A percentile compares a stretch with the other conserved stretches of the same genome.
Evolutionary conservation across 2,888 invertebrate genomes (phyloP).

Genomic region (Tenthredo notha): DNA sequence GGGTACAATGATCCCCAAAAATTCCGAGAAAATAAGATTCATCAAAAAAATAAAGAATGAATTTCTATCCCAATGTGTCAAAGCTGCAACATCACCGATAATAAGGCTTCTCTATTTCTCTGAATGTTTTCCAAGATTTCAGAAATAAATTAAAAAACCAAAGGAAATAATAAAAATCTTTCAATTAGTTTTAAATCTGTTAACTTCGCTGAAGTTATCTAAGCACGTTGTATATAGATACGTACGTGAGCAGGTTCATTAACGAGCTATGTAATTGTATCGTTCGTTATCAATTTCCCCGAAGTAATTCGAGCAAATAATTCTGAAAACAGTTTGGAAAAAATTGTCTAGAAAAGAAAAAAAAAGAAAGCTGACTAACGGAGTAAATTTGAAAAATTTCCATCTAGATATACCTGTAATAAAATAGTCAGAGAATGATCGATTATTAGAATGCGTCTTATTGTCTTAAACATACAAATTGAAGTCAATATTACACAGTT

Average conservation of each 20-base stretch:
- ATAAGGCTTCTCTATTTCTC: neutral
- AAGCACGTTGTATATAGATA: neutral
- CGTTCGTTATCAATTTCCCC: neutral
- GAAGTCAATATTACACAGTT: neutral
- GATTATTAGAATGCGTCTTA: neutral
- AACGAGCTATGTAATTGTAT: neutral
- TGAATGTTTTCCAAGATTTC: neutral
- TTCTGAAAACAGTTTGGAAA: neutral
- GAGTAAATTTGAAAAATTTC: neutral
- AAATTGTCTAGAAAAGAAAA: too few relatives aligned
- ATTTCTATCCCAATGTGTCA: neutral
- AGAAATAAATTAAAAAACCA: neutral
- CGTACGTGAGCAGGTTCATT: constrained; percentile 1
- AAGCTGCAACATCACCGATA: neutral
- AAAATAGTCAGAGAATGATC: neutral
- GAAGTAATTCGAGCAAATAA: neutral
- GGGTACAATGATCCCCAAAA: neutral
- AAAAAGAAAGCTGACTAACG: neutral
- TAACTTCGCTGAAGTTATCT: neutral
- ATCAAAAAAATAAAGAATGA: neutral
- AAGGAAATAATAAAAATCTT: neutral
- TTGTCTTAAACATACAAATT: neutral
- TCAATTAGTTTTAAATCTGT: neutral
- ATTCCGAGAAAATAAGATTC: neutral
- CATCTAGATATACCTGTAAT: neutral